phyloP scores from a whole-genome alignment of 2,888 invertebrate species.

The Stenchaetothrips biformis region DNA sequence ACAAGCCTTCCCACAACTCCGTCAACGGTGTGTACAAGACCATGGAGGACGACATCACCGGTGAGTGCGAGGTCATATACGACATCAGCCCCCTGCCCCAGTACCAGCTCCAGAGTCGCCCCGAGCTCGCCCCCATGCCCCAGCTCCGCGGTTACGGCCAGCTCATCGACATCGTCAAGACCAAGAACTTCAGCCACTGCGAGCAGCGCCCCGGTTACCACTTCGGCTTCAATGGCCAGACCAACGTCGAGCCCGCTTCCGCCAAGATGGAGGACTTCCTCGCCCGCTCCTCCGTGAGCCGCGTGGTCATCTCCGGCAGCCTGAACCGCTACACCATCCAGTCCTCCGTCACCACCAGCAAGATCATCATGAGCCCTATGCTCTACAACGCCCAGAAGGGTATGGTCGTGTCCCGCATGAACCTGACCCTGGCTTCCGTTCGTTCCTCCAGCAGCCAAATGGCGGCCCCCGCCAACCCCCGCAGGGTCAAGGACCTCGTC shows the following conservation, averaged over 20 bases:
- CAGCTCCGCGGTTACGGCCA: conserved; percentile 46
- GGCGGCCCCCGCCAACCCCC: conserved; percentile 45
- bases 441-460: conserved; percentile 45
- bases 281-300: conserved; percentile 53
- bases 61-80: conserved; percentile 65
- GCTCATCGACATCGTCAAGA: conserved; percentile 60
- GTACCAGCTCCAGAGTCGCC: conserved; percentile 53
- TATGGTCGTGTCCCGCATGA: conserved; percentile 57
- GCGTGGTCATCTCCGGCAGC: conserved; percentile 54
- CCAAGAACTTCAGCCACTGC: conserved; percentile 60
- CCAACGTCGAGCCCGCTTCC: conserved; percentile 51
- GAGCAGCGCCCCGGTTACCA: conserved; percentile 59
- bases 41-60: conserved; percentile 67
- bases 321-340: conserved; percentile 58
- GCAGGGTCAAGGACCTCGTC: conserved; percentile 52
- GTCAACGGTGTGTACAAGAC: conserved; percentile 58
- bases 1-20: conserved; percentile 45
- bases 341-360: conserved; percentile 56
- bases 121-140: conserved; percentile 50
- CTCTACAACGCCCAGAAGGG: conserved; percentile 56
- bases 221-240: conserved; percentile 56
- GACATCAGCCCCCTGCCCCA: conserved; percentile 57
- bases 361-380: conserved; percentile 45
- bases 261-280: conserved; percentile 53
- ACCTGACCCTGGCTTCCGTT: conserved; percentile 47